Percentiles rank a stretch among this genome's conserved stretches.
Evolutionary conservation across 2,797 vertebrate genomes (phyloP).

Genomic region (Aselliscus stoliczkanus): DNA sequence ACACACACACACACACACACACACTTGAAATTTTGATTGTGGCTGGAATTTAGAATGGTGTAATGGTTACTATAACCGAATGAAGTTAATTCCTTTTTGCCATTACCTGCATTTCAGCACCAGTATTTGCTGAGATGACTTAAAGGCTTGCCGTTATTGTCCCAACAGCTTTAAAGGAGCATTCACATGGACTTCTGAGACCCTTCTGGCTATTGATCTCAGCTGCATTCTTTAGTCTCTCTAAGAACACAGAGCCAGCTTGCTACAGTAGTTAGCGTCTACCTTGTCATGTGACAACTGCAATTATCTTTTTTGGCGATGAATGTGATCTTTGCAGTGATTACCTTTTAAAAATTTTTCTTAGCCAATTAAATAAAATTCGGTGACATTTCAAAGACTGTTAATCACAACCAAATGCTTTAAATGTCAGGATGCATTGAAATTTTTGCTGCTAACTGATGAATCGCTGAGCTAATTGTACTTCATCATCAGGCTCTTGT

Average conservation of each 20-base stretch:
- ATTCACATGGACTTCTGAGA: conserved; percentile 64
- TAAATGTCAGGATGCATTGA: conserved; percentile 85
- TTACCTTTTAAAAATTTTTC: conserved; percentile 81
- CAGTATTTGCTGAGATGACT: conserved; percentile 64
- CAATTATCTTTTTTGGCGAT: conserved; percentile 83
- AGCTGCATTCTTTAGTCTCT: conserved; percentile 33
- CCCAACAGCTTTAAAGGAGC: conserved; percentile 63
- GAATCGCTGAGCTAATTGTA: conserved; percentile 86
- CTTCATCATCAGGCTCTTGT: conserved; percentile 85
- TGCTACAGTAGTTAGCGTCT: conserved; percentile 72
- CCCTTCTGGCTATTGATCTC: conserved; percentile 62
- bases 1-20: background rate
- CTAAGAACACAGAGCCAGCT: conserved; percentile 61
- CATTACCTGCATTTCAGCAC: conserved; percentile 69
- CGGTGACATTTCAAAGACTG: conserved; percentile 85
- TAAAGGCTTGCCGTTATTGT: conserved; percentile 65
- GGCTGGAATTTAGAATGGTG: conserved; percentile 52
- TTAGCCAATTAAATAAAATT: conserved; percentile 85
- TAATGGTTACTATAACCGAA: conserved; percentile 71
- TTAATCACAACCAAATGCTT: conserved; percentile 86
- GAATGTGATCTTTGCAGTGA: conserved; percentile 80
- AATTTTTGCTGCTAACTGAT: conserved; percentile 80
- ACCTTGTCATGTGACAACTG: conserved; percentile 78
- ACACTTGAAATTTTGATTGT: conserved; percentile 35
- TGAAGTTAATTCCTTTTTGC: conserved; percentile 64